These are phyloP conservation scores for Heteromormyrus szaboi DNA, from an alignment of 2,797 vertebrate genomes.

Conservation along the genomic window DNA sequence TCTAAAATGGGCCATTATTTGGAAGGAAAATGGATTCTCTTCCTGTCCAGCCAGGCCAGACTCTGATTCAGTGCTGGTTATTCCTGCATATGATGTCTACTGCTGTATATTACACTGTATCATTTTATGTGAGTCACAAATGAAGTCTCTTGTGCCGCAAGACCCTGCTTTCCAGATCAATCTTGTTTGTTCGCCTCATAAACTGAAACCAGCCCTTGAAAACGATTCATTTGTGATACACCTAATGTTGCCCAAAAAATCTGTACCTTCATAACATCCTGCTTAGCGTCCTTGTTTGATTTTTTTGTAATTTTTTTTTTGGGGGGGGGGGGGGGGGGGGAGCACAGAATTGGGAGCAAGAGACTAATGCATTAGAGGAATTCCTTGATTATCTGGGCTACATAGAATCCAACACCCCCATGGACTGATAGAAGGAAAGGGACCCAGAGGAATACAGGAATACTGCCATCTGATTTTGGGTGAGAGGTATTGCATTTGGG, in stretches of 20 bases:
- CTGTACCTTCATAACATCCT: neutral
- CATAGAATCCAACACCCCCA: neutral
- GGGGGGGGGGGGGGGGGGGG: too few species aligned
- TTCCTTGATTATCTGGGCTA: neutral
- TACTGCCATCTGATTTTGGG: neutral
- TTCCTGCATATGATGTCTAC: neutral
- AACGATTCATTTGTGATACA: neutral
- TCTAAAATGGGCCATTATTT: neutral
- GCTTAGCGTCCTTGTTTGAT: neutral
- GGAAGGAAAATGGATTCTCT: neutral
- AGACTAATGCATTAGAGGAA: neutral
- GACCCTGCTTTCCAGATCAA: neutral
- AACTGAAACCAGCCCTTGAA: neutral
- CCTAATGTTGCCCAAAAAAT: neutral
- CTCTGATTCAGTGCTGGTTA: neutral
- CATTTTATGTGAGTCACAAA: neutral
- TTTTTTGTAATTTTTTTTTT: neutral
- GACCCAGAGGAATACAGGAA: neutral
- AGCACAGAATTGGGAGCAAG: neutral
- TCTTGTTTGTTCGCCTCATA: neutral
- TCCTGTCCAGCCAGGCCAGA: neutral
- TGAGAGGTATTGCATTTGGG: neutral
- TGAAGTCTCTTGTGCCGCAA: neutral
- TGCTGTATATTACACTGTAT: slow-evolving; percentile 13
- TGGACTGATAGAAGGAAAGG: neutral